Conservation (phyloP, 1,140 invertebrate species). For the Catajapyx aquilonaris region DNA sequence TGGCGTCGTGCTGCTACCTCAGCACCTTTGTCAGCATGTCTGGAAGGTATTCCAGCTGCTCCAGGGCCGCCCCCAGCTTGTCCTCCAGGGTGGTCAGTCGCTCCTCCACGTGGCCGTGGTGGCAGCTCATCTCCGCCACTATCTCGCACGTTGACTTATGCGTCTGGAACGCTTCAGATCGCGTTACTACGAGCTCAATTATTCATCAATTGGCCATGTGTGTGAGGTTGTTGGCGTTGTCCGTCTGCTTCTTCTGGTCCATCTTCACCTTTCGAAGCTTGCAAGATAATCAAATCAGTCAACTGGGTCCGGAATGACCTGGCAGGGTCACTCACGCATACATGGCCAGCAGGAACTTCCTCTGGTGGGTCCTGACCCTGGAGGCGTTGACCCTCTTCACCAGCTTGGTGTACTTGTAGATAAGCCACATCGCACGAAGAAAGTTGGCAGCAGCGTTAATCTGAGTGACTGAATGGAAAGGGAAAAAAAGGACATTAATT, state of each 20-base stretch:
- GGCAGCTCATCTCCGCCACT: conserved; percentile 82
- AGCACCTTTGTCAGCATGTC: conserved; percentile 54
- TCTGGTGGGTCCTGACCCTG: conserved; percentile 89
- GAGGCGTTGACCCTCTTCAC: conserved; percentile 91
- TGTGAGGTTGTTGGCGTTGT: conserved; percentile 96
- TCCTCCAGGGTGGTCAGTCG: conserved; percentile 67
- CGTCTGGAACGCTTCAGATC: conserved; percentile 41
- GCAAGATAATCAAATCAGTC: too few relatives aligned
- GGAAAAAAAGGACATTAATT: too few relatives aligned
- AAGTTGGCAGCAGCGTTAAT: conserved; percentile 99
- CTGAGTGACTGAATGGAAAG: too few relatives aligned
- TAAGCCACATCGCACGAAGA: conserved; percentile 97
- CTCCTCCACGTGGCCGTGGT: conserved; percentile 76
- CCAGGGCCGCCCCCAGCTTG: conserved; percentile 50
- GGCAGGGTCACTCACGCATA: conserved; percentile 99
- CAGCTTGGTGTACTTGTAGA: conserved; percentile 97
- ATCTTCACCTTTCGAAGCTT: conserved; percentile 98
- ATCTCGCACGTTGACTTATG: conserved; percentile 94
- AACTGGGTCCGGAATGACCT: too few relatives aligned
- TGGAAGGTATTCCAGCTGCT: conserved; percentile 59
- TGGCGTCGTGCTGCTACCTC: conserved; percentile 37
- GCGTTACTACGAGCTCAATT: too few relatives aligned
- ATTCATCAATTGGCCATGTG: conserved; percentile 99
- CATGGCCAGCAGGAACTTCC: conserved; percentile 98
- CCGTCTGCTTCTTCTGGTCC: conserved; percentile 98